These are phyloP conservation scores for Unio pictorum DNA, from an alignment of 2,888 invertebrate genomes.

Conservation along the genomic window DNA sequence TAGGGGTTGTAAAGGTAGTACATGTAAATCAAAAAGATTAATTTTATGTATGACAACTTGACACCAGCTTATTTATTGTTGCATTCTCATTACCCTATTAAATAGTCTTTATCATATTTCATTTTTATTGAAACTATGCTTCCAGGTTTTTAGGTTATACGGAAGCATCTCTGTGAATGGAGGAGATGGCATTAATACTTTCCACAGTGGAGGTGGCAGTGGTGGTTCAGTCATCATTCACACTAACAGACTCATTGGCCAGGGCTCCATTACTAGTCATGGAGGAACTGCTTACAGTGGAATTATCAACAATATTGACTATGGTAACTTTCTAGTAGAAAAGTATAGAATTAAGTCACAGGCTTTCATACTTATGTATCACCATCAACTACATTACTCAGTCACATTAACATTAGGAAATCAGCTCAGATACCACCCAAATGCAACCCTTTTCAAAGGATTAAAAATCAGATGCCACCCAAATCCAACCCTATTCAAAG, in stretches of 20 bases:
- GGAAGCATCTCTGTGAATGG: constrained; percentile 39
- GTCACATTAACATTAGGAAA: no score
- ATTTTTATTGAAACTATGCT: not conserved
- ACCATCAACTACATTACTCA: not conserved
- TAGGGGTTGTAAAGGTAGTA: no score
- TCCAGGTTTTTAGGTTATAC: constrained; percentile 38
- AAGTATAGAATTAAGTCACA: not conserved
- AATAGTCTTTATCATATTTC: no score
- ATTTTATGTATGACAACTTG: no score
- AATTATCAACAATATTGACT: not conserved
- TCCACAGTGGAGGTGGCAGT: constrained; percentile 46
- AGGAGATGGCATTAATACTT: constrained; percentile 15
- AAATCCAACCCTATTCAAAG: no score
- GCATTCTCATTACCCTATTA: no score
- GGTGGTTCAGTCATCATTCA: constrained; percentile 45
- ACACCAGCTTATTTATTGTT: no score
- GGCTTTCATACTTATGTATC: not conserved
- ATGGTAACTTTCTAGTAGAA: not conserved
- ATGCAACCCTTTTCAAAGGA: no score
- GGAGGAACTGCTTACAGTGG: constrained; percentile 38
- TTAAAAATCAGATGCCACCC: no score
- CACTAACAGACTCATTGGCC: constrained; percentile 35
- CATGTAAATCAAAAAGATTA: no score
- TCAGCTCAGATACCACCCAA: no score
- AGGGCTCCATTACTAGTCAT: constrained; percentile 38